These are phyloP conservation scores for Nilaparvata lugens DNA, from an alignment of 1,140 invertebrate species.

Conservation along the genomic window DNA sequence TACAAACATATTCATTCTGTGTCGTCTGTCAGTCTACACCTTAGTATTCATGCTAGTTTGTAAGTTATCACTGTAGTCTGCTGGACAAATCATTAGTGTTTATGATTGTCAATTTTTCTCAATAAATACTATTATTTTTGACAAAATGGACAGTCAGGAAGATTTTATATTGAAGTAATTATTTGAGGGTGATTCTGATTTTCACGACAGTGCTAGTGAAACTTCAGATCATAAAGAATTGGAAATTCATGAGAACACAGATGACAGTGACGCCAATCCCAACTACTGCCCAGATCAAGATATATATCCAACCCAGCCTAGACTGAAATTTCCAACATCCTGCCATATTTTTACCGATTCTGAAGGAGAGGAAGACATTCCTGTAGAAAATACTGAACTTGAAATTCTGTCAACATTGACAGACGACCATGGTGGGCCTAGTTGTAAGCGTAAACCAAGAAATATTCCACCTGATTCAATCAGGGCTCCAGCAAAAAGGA, in stretches of 20 bases:
- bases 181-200: not conserved
- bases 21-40: too few species aligned
- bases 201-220: slow-evolving; percentile 8
- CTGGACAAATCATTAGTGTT: too few species aligned
- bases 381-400: not conserved
- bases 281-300: slow-evolving; percentile 4
- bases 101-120: too few species aligned
- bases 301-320: not conserved
- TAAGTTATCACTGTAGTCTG: too few species aligned
- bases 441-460: not conserved
- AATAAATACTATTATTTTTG: too few species aligned
- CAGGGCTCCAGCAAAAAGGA: not conserved
- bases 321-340: not conserved
- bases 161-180: not conserved
- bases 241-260: slow-evolving; percentile 4
- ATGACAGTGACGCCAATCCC: slow-evolving; percentile 5
- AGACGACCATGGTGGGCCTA: not conserved
- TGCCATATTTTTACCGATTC: not conserved
- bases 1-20: too few species aligned
- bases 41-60: too few species aligned
- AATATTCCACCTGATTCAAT: not conserved
- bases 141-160: not conserved
- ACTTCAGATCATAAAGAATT: not conserved
- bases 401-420: not conserved
- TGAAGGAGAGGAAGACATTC: not conserved